phyloP scores from a whole-genome alignment of 2,888 invertebrate species.

The Cryptocephalus moraei region DNA sequence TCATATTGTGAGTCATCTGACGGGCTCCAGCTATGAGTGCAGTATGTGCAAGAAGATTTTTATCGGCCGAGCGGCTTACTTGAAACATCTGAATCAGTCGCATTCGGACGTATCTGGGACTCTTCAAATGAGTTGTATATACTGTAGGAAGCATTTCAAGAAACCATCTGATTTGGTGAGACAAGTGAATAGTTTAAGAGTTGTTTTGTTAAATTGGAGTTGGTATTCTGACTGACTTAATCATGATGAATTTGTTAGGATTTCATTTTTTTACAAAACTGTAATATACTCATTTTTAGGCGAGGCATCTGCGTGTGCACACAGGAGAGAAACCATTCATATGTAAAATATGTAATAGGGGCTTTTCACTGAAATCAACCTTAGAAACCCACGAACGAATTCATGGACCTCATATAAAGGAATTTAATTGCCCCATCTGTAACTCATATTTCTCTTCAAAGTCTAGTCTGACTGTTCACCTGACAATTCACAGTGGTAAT shows the following conservation, averaged over 20 bases:
- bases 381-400: constrained; percentile 45
- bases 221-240: too few relatives aligned
- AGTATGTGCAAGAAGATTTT: constrained; percentile 2
- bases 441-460: background rate
- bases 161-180: constrained; percentile 53
- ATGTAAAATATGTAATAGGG: constrained; percentile 43
- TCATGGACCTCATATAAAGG: background rate
- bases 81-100: constrained; percentile 19
- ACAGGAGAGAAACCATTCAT: constrained; percentile 59
- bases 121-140: constrained; percentile 34
- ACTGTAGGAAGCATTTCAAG: constrained; percentile 55
- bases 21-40: constrained; percentile 1
- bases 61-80: constrained; percentile 2
- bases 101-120: constrained; percentile 24
- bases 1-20: background rate
- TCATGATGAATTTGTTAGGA: too few relatives aligned
- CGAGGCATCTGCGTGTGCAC: constrained; percentile 55
- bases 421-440: background rate
- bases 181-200: background rate
- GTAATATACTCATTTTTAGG: constrained; percentile 23
- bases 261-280: too few relatives aligned
- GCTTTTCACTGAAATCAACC: constrained; percentile 57
- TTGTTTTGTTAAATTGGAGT: background rate
- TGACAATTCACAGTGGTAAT: background rate
- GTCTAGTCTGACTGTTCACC: background rate